Percentiles rank a stretch among this genome's conserved stretches.
These are phyloP conservation scores for Luidia sarsii DNA, from an alignment of 53 echinoderm and acorn worm species.

Conservation along the genomic window DNA sequence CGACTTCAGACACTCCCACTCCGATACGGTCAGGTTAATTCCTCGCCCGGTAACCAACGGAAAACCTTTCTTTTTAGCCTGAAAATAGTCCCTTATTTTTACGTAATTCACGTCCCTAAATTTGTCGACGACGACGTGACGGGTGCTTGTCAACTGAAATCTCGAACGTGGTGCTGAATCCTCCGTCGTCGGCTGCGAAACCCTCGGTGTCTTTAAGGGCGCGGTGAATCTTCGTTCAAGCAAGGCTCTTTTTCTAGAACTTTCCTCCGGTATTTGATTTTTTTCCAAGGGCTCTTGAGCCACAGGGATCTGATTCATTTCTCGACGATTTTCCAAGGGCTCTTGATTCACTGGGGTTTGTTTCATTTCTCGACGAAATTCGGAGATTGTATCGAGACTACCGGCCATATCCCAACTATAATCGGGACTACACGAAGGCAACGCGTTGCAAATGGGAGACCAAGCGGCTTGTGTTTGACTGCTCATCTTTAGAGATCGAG, in stretches of 20 bases:
- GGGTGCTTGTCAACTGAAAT: neutral
- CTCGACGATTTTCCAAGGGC: neutral
- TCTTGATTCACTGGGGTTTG: too few species aligned
- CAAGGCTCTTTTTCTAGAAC: neutral
- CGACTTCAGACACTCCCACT: conserved; percentile 12
- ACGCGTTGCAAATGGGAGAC: too few species aligned
- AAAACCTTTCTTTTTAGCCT: neutral
- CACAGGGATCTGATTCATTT: neutral
- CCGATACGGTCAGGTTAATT: conserved; percentile 18
- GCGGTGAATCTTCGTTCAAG: neutral
- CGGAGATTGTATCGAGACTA: too few species aligned
- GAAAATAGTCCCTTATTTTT: conserved; percentile 4
- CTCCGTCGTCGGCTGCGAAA: too few species aligned
- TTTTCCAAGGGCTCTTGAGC: neutral
- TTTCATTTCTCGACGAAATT: too few species aligned
- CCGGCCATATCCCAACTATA: too few species aligned
- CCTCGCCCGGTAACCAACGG: conserved; percentile 25
- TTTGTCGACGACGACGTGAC: neutral
- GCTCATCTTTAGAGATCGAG: too few species aligned
- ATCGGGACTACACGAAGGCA: too few species aligned
- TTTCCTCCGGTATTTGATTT: too few species aligned
- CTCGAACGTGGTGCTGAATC: too few species aligned
- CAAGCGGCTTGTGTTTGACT: too few species aligned
- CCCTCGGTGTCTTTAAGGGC: too few species aligned
- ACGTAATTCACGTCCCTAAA: neutral